Base-by-base conservation (phyloP, 2,113 vertebrate genomes). In the Mastomys coucha region DNA sequence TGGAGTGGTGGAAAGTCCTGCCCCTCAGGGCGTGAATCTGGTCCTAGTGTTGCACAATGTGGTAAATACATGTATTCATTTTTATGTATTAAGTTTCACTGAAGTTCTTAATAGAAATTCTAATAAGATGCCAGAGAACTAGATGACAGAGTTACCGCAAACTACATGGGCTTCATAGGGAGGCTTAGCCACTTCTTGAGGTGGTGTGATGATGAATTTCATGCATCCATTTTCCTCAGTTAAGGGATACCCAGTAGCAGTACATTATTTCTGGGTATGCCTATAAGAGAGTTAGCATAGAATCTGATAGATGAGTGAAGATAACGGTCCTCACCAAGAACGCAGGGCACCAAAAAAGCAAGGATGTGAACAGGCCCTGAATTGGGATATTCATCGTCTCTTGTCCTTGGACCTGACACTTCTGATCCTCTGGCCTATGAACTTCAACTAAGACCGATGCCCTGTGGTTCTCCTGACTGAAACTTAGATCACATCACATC, bases 51-150 rank as follows among this genome's bases (percentile, higher is more conserved):
- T 89, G 3, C 6, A 9, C 42, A 65, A 14, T 45, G 12, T 45
- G 33, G 53, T 53, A 28, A 58, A 24, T 6, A n/a, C 5, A 8
- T 72, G 13, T 72, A 42, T 26, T 42, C 26, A 17, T 51, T 63
- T 60, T 73, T 73, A 24, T 33, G 26, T 72, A n/a, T 72, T 42
- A 63, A 51, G 60, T 70, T 87, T 80, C 63, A n/a, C 36, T 51
- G 77, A 84, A 19, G 63, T 17, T 28, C 77, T 90, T 78, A 51
- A 88, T 63, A 51, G 53, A 91, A 88, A 81, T 80, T 73, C 53
- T 36, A 70, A 88, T 31, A 80, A 91, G 63, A 56, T 81, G 70
- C 26, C 51, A 63, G 26, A 56, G 26, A 88, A 88, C 51, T 53
- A 26, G 22, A 56, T 42, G 0, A 13, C 39, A 24, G 20, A 53